Evolutionary conservation across 1,140 invertebrate species (phyloP), one percentile per base, ranked within the genome.

Genomic region (Arctopsyche grandis): DNA sequence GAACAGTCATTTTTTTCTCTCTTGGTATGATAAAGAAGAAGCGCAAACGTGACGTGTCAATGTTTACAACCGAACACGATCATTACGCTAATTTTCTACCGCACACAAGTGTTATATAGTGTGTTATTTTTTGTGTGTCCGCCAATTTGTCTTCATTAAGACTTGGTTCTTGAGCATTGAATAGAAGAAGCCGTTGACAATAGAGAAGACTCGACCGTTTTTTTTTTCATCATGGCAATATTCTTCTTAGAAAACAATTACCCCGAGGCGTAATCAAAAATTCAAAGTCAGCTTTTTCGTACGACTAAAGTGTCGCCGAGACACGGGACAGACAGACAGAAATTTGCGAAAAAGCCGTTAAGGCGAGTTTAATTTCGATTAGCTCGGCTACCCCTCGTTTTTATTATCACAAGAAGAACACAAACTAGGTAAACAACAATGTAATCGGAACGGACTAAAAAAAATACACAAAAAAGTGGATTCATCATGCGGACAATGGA

Each of bases 101-200:
- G 5, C 44, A 12, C 44, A 46, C n/a, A n/a, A n/a, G 5, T 46
- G 44, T 46, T 46, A 5, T 46, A 46, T 7, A 46, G 44, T 46
- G 5, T 46, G 12, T 7, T 52, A 14, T 52, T 52, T 38, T 38
- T 38, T 26, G 4, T 26, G 5, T 26, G 12, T 66, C 26, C 21
- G 63, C 24, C 63, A 66, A 66, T 66, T 66, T 66, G 63, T 66
- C 63, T 66, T 66, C 63, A 66, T 66, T 66, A 66, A 66, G 63
- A 22, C 22, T 0, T 10, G 22, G 63, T 66, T 66, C 24, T 66
- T 24, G 63, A 66, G 26, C n/a, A 24, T 66, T 66, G 21, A 66
- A 66, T 52, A 52, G 48, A 52, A 3, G 48, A 3, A 1, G 48
- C 48, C 44, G 44, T n/a, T 12, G 48, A 52, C 48, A 52, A 52